Evolutionary conservation across 1,140 invertebrate genomes (phyloP).

Genomic region (Brachionus calyciflorus): DNA sequence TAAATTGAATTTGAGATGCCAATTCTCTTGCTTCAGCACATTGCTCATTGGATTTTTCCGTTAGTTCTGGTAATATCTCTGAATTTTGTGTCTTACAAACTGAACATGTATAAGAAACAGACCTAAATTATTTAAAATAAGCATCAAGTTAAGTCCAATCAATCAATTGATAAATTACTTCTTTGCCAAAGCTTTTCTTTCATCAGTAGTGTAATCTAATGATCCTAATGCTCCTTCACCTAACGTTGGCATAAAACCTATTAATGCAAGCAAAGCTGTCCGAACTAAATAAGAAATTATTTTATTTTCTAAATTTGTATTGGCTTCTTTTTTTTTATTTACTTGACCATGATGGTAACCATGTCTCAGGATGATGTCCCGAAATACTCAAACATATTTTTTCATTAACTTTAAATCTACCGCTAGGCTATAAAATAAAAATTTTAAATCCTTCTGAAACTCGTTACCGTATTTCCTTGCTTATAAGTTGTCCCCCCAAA

Average conservation of each 20-base stretch:
- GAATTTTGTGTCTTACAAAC: conserved; percentile 7
- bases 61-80: background rate
- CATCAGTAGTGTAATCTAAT: conserved; percentile 78
- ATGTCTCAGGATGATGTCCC: conserved; percentile 93
- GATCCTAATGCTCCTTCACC: conserved; percentile 84
- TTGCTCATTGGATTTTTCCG: conserved; percentile 34
- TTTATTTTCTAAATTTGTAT: too few species aligned
- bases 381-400: conserved; percentile 95
- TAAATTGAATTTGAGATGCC: conserved; percentile 41
- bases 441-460: too few species aligned
- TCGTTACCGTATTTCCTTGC: too few species aligned
- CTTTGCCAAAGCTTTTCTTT: conserved; percentile 74
- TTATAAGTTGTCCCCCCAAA: too few species aligned
- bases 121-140: conserved; percentile 8
- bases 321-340: conserved; percentile 51
- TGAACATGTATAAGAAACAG: conserved; percentile 30
- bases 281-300: conserved; percentile 70
- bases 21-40: conserved; percentile 28
- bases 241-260: conserved; percentile 82
- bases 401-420: conserved; percentile 86
- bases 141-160: background rate
- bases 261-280: conserved; percentile 84
- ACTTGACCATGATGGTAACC: conserved; percentile 91
- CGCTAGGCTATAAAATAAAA: conserved; percentile 73
- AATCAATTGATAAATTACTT: background rate